Conservation (phyloP, 1,140 invertebrate genomes). For the Carcinoscorpius rotundicauda region DNA sequence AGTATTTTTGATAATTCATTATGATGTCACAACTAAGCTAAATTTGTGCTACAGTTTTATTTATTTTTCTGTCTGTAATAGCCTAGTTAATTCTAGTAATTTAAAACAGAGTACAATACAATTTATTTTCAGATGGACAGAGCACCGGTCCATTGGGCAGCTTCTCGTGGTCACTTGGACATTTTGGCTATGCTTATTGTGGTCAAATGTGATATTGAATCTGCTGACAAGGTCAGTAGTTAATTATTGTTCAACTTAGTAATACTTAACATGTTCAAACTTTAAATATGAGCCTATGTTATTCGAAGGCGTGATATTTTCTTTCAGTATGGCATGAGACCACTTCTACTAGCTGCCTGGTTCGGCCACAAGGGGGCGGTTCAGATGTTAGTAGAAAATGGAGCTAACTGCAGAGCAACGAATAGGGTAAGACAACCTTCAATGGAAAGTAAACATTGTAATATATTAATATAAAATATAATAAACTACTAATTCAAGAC, state of each 20-base stretch:
- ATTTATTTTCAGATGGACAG: constrained; percentile 49
- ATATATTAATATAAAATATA: neutral
- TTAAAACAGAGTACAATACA: neutral
- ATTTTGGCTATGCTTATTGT: constrained; percentile 56
- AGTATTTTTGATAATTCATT: no score
- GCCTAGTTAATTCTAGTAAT: no score
- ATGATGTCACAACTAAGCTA: no score
- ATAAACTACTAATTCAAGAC: neutral
- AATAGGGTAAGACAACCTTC: constrained; percentile 51
- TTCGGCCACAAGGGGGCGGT: constrained; percentile 62
- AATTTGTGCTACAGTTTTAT: no score
- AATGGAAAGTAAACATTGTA: neutral
- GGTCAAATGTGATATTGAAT: constrained; percentile 60
- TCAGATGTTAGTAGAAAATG: constrained; percentile 54
- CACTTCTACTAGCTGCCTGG: constrained; percentile 66
- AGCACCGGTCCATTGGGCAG: constrained; percentile 61
- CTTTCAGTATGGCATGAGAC: constrained; percentile 64
- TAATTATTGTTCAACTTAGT: no score
- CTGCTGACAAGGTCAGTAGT: constrained; percentile 51
- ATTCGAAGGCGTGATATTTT: neutral
- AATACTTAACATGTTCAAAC: no score
- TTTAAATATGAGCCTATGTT: no score
- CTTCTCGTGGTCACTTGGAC: constrained; percentile 54
- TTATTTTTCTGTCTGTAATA: no score
- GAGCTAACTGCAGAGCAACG: constrained; percentile 54